phyloP scores from a whole-genome alignment of 2,797 vertebrate species.

The Eurystomus glaucurus region DNA sequence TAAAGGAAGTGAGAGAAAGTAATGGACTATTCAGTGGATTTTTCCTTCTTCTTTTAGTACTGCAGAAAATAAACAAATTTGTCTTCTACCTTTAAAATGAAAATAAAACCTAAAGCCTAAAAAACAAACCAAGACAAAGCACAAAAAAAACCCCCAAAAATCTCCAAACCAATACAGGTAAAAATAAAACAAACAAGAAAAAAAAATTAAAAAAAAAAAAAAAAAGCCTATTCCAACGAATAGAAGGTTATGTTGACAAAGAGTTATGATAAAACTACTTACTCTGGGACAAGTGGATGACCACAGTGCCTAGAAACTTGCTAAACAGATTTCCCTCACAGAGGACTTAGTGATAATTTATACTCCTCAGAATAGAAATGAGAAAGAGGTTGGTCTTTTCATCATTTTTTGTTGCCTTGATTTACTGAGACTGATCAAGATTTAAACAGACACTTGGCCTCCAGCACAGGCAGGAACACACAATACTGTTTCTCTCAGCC shows the following conservation, averaged over 20 bases:
- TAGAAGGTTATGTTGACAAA: not conserved
- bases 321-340: not conserved
- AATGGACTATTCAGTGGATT: conserved; percentile 37
- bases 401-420: not conserved
- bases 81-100: not conserved
- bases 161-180: not conserved
- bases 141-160: not conserved
- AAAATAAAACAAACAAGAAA: not conserved
- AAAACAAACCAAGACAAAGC: rapidly evolving
- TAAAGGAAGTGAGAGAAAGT: conserved; percentile 26
- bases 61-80: not conserved
- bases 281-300: not conserved
- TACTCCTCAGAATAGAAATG: not conserved
- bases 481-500: not conserved
- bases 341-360: not conserved
- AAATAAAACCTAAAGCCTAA: not conserved
- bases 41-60: conserved; percentile 1
- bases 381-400: not conserved
- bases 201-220: not conserved
- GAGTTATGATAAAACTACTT: conserved; percentile 7
- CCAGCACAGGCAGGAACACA: not conserved
- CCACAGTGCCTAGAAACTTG: not conserved
- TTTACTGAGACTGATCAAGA: not conserved
- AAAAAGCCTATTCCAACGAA: not conserved
- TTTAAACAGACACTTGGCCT: not conserved